phyloP scores from a whole-genome alignment of 2,888 invertebrate species.

The Meiosimyza decipiens region DNA sequence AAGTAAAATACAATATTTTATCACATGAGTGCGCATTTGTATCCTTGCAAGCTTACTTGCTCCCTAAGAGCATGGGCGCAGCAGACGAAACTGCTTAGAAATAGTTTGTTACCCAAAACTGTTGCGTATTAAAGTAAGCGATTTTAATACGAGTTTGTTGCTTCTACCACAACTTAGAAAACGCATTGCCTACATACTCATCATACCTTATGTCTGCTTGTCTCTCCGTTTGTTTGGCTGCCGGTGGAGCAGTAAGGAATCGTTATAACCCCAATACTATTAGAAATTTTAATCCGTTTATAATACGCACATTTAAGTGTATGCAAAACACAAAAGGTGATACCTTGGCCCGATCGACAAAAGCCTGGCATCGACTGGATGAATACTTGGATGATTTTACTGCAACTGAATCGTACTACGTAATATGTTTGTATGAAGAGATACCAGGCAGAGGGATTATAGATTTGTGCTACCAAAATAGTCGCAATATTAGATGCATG shows the following conservation, averaged over 20 bases:
- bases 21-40: conserved; percentile 26
- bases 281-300: conserved; percentile 64
- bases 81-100: conserved; percentile 24
- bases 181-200: no score
- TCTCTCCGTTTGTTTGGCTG: not conserved
- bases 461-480: conserved; percentile 29
- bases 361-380: not conserved
- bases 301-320: conserved; percentile 61
- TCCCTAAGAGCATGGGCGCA: not conserved
- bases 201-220: no score
- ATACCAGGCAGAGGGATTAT: conserved; percentile 32
- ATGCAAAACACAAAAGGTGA: conserved; percentile 59
- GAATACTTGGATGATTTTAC: not conserved
- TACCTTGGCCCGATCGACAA: not conserved
- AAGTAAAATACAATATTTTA: conserved; percentile 15
- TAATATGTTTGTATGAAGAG: not conserved
- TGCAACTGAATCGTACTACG: not conserved
- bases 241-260: not conserved
- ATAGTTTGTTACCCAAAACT: conserved; percentile 24
- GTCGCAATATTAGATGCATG: not conserved
- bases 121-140: not conserved
- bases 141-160: no score
- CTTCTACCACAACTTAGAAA: not conserved
- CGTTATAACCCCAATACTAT: conserved; percentile 45
- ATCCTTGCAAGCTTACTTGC: not conserved